Evolutionary conservation across 2,797 vertebrate genomes (phyloP), one percentile per base, ranked within the genome.

Genomic region (Mycteria americana): DNA sequence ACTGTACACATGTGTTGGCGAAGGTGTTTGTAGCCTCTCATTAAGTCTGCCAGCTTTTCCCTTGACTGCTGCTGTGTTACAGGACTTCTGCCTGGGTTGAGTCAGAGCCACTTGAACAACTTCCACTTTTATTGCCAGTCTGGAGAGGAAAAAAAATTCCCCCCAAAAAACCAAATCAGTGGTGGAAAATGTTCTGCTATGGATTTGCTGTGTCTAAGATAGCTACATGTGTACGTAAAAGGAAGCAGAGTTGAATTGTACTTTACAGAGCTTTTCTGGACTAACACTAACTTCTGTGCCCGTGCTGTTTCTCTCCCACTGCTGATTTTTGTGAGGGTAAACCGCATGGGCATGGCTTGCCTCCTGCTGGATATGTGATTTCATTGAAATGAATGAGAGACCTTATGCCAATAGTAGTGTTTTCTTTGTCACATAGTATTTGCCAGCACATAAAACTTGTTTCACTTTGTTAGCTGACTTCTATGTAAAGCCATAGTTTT

Each of bases 11-110:
- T 33, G 39, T 81, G 53, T 73, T 96, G 91, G 73, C 70, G 60
- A 22, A 68, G 33, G 30, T 9, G 3, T 84, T 75, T 59, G 64
- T 60, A 74, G 51, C 43, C 67, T 62, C 59, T 74, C 1, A 0
- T 65, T 60, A 18, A 13, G 27, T 56, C 85, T 85, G 93, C 76
- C 94, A 92, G 88, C 50, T 92, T 84, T 92, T 93, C 83, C 63
- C 63, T 87, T 75, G 67, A 67, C 75, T 50, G 73, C 82, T 75
- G 82, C 54, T 89, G 67, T 60, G 23, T 86, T 86, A 41, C 41
- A 82, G 63, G 39, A 67, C 53, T 83, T 89, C 25, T 94, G 88
- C 82, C 53, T 77, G 60, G 13, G 56, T 76, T 91, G 83, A 92
- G 24, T 76, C 22, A 12, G 57, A 93, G 85, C 80, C 83, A 63